Evolutionary conservation across 2,113 vertebrate genomes (phyloP).

Genomic region (Odocoileus virginianus): DNA sequence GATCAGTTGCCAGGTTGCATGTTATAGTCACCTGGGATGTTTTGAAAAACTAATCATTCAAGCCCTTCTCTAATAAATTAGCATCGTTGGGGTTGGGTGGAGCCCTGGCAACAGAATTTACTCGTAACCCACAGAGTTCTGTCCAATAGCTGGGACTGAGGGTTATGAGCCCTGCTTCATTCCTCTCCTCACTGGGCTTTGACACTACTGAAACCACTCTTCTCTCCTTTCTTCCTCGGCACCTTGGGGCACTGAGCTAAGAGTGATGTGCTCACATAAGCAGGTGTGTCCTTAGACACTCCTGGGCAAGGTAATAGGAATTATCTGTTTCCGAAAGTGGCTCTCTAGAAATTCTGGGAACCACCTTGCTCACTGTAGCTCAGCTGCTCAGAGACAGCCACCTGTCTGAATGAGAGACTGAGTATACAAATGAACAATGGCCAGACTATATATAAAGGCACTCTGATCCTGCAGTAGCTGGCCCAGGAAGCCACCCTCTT

Average conservation of each 20-base stretch:
- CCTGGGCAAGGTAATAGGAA: background rate
- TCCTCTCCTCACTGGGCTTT: background rate
- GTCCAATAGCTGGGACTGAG: background rate
- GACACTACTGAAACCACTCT: accelerated
- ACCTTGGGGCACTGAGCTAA: background rate
- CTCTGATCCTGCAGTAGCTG: background rate
- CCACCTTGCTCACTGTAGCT: background rate
- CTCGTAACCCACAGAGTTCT: background rate
- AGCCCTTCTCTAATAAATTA: background rate
- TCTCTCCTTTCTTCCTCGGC: background rate
- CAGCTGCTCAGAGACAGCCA: background rate
- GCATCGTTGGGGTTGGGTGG: background rate
- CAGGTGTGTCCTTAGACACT: background rate
- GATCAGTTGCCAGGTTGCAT: background rate
- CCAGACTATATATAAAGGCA: background rate
- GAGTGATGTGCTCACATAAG: background rate
- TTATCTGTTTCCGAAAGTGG: background rate
- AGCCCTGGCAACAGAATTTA: background rate
- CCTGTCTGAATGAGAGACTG: background rate
- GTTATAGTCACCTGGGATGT: background rate
- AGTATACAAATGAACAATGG: background rate
- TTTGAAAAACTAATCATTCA: background rate
- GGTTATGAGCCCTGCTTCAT: background rate
- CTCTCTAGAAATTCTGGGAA: background rate
- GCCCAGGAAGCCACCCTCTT: background rate